Conservation (phyloP, 2,797 vertebrate genomes). For the Selene dorsalis region DNA sequence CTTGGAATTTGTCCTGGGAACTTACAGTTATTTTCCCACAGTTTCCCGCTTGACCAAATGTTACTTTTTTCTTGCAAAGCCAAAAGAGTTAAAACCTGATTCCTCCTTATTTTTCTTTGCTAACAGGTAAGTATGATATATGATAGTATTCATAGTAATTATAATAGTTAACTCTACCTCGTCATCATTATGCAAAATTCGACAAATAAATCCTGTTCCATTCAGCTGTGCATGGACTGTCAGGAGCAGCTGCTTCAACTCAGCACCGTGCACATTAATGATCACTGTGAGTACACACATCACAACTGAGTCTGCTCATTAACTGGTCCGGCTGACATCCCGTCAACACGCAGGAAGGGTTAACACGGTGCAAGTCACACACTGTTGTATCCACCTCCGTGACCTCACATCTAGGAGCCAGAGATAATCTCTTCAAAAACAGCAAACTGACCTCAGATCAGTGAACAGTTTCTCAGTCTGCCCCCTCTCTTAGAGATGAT, state of each 20-base stretch:
- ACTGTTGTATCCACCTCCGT: background rate
- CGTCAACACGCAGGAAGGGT: background rate
- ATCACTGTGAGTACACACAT: no score
- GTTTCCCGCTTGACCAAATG: background rate
- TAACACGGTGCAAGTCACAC: background rate
- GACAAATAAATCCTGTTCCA: background rate
- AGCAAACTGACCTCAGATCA: background rate
- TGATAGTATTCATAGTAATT: background rate
- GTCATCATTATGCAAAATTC: background rate
- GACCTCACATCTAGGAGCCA: background rate
- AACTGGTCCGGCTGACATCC: background rate
- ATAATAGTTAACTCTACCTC: no score
- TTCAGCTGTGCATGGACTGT: background rate
- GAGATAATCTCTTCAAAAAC: no score
- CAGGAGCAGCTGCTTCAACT: background rate
- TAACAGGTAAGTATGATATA: no score
- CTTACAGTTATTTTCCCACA: background rate
- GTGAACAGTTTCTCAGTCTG: background rate
- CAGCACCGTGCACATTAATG: background rate
- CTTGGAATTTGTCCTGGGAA: background rate
- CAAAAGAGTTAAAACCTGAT: background rate
- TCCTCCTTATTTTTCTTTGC: background rate
- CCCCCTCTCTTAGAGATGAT: background rate
- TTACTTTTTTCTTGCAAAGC: background rate
- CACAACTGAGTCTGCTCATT: background rate